Evolutionary conservation across 2,113 vertebrate species (phyloP).

Genomic region (Lethenteron reissneri): DNA sequence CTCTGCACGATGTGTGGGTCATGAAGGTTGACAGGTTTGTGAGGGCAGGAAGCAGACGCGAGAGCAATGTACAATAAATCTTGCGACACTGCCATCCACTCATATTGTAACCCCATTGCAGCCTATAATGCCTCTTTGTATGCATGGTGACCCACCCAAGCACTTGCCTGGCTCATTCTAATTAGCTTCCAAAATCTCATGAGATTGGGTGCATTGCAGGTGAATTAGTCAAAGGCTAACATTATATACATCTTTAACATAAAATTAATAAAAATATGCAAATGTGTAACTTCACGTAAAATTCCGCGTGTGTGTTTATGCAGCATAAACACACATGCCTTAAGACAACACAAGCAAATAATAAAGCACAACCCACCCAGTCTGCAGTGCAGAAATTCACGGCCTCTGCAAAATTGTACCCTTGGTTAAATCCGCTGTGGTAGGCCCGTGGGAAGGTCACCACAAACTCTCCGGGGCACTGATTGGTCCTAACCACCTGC

Average conservation of each 20-base stretch:
- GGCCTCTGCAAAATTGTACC: constrained; percentile 95
- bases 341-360: no score
- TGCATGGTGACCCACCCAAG: neutral
- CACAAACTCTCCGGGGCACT: constrained; percentile 92
- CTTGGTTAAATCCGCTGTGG: constrained; percentile 96
- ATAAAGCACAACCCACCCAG: constrained; percentile 37
- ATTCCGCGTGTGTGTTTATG: neutral
- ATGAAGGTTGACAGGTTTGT: no score
- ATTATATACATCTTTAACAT: neutral
- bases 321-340: no score
- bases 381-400: constrained; percentile 98
- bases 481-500: constrained; percentile 87
- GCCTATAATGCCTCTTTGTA: neutral
- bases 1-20: no score
- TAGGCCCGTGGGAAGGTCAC: constrained; percentile 92
- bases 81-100: no score
- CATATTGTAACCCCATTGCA: no score
- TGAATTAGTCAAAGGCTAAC: neutral
- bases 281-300: neutral
- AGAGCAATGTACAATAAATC: no score
- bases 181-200: neutral
- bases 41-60: no score
- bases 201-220: no score
- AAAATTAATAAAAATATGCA: neutral
- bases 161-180: neutral